Base-by-base conservation (phyloP, 2,797 vertebrate genomes). In the Hippocampus kuda region DNA sequence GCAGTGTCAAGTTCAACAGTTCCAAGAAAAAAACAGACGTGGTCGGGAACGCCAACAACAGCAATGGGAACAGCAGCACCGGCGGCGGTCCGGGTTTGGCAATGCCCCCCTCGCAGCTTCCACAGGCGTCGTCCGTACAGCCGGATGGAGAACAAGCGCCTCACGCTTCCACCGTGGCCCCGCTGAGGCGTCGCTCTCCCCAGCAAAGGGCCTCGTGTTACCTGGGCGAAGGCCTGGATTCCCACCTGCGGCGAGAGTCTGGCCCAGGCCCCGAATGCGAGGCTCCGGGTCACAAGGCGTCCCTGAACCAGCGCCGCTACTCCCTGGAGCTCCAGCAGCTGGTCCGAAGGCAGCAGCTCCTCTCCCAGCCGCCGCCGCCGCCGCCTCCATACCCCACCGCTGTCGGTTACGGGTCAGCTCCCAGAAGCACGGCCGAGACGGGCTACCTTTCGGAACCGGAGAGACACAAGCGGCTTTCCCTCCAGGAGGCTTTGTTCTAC, bases 401-500 rank as follows among this genome's bases (percentile, higher is more conserved):
- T 56, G 0, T 49, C 0, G 79, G 79, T 0, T 89, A 88, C 15
- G 83, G 85, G 1, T 90, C 90, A 0, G 77, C 82, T 5, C 81
- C 83, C 11, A 77, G 87, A 0, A 80, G 86, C 62, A 22, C 79
- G 79, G 81, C 78, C 1, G 90, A 93, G 81, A 78, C 85, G 0
- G 79, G 84, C 68, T 91, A 89, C 82, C 81, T 87, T 51, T 73
- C 87, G 0, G 91, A 91, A 68, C 84, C 75, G 0, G 92, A 93
- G 82, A 82, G 91, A 48, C 90, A 92, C 81, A 92, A 93, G 42
- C 93, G 93, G 27, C 78, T 92, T 75, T 94, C 93, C 46, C 89
- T 94, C 9, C 93, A 94, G 82, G 92, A 92, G 77, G 89, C 87
- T 16, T 83, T 93, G 74, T 87, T 92, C 79, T 94, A 91, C 86